These are phyloP conservation scores for Calyptomena viridis DNA, from an alignment of 2,113 vertebrate species.

Conservation along the genomic window DNA sequence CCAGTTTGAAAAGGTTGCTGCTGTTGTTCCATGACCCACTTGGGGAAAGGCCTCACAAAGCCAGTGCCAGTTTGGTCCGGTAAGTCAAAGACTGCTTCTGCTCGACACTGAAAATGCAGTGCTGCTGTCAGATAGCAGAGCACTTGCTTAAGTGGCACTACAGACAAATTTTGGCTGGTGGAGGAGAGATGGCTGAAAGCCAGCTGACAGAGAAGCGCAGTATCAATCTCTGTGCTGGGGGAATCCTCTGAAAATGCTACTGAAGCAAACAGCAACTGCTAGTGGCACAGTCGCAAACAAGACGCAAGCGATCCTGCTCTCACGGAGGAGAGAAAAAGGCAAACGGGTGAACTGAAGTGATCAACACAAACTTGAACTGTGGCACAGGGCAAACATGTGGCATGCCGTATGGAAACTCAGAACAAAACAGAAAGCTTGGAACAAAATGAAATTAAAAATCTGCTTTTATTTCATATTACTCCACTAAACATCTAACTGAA, in stretches of 20 bases:
- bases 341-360: conserved; percentile 5
- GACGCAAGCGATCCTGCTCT: background rate
- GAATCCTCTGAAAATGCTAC: conserved; percentile 27
- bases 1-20: background rate
- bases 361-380: conserved; percentile 24
- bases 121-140: background rate
- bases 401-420: conserved; percentile 36
- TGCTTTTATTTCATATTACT: conserved; percentile 53
- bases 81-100: background rate
- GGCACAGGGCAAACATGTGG: conserved; percentile 58
- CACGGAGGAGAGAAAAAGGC: background rate
- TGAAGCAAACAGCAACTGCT: background rate
- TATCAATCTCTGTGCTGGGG: background rate
- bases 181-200: conserved; percentile 46
- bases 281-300: background rate
- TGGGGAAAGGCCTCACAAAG: background rate
- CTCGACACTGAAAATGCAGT: background rate
- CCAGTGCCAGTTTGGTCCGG: background rate
- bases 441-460: conserved; percentile 61
- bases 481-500: conserved; percentile 30
- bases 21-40: background rate
- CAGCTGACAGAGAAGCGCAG: conserved; percentile 28
- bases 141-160: conserved; percentile 19
- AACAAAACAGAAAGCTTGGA: conserved; percentile 64
- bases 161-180: conserved; percentile 44